Conservation (phyloP, 2,113 vertebrate genomes). For the Pan troglodytes region DNA sequence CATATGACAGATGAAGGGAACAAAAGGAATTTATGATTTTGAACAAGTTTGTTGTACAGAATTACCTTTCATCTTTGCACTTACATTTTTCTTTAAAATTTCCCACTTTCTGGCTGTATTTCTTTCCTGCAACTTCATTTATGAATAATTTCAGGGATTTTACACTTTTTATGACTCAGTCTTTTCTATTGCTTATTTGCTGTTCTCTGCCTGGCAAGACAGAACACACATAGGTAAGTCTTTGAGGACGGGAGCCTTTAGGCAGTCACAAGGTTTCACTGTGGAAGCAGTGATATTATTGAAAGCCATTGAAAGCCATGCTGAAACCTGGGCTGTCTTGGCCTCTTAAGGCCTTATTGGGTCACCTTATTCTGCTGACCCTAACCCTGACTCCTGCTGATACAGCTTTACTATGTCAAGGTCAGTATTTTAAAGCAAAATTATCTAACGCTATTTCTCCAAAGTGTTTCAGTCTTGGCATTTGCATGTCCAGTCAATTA, state of each 20-base stretch:
- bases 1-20: neutral
- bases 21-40: neutral
- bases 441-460: neutral
- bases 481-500: neutral
- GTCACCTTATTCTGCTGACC: neutral
- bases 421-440: neutral
- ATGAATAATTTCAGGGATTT: neutral
- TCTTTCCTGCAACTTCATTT: neutral
- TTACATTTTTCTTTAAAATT: neutral
- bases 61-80: neutral
- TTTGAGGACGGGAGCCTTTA: neutral
- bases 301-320: no score
- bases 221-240: neutral
- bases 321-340: neutral
- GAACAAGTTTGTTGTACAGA: neutral
- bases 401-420: neutral
- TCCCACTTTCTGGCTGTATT: neutral
- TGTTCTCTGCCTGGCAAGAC: neutral
- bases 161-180: neutral
- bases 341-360: neutral
- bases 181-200: neutral
- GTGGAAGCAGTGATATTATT: neutral
- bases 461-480: neutral
- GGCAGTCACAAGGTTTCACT: neutral
- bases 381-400: neutral